Evolutionary conservation across 1,140 invertebrate species (phyloP), one percentile per base, ranked within the genome.

Genomic region (Drosophila prosaltans): DNA sequence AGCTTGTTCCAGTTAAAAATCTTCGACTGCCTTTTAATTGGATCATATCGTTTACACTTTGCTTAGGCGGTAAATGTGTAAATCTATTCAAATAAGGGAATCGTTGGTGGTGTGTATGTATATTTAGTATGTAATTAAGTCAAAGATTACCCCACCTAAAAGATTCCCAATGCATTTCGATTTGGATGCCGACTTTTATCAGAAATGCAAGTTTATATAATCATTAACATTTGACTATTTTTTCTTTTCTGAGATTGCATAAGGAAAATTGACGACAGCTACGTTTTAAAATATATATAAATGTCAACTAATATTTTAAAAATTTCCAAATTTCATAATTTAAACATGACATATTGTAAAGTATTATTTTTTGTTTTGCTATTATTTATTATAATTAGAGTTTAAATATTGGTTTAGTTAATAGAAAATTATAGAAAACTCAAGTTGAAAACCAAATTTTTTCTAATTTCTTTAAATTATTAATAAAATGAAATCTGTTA

Each of bases 31-130:
- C 7, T 71, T 80, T 81, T 80, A 81, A 80, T 78, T 81, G 78
- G 78, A 80, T 78, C 78, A 80, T 69, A 72, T 63, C 64, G 61
- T 58, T 72, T 60, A 77, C 55, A 70, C 32, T 60, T 54, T 60
- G 69, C 21, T 51, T 3, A 69, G 65, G 30, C 8, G 73, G 69
- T 65, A 67, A 78, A 69, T 74, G 69, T 80, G 78, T 71, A 74
- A 80, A 80, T 81, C 55, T 81, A 80, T 81, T 81, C 78, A 81
- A 81, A 80, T 81, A 58, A 63, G 64, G 45, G 8, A 65, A n/a
- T 67, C 43, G 58, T 16, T 26, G 58, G 39, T 11, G 16, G 16
- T 16, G 16, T 16, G 16, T 16, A 16, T 16, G 30, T 41, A 32
- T 8, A 21, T 48, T 48, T 43, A 54, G 62, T 63, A 57, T 62